phyloP scores from a whole-genome alignment of 2,888 invertebrate genomes.

The Leuctra nigra region DNA sequence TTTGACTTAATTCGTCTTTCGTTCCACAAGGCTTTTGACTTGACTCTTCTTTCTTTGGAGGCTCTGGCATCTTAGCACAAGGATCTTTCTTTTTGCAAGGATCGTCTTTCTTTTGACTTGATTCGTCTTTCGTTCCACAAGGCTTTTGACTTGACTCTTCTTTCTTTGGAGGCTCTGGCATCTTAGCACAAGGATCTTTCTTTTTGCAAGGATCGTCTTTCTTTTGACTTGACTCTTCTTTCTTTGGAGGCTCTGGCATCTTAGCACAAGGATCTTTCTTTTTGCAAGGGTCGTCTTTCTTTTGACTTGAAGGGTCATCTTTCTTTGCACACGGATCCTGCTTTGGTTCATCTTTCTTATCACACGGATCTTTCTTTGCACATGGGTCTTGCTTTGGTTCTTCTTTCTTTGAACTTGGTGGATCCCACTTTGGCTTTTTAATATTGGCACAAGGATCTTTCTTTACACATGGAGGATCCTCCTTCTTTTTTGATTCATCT shows the following conservation, averaged over 20 bases:
- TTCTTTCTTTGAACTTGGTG: not conserved
- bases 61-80: not conserved
- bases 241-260: not conserved
- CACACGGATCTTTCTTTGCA: slow-evolving; percentile 1
- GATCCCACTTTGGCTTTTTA: not conserved
- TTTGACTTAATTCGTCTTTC: not conserved
- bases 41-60: not conserved
- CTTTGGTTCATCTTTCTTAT: not conserved
- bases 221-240: not conserved
- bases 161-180: slow-evolving; percentile 3
- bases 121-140: not conserved
- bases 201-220: not conserved
- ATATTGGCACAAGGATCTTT: not conserved
- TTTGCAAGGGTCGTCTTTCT: not conserved
- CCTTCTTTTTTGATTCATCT: not conserved
- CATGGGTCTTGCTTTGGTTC: not conserved
- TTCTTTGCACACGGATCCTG: not conserved
- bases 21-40: too few species aligned
- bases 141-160: slow-evolving; percentile 2
- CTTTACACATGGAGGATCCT: not conserved
- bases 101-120: not conserved
- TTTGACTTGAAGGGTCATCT: not conserved
- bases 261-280: slow-evolving; percentile 3
- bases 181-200: not conserved
- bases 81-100: slow-evolving; percentile 5